phyloP scores from a whole-genome alignment of 2,888 invertebrate species.

The Congeria kusceri region DNA sequence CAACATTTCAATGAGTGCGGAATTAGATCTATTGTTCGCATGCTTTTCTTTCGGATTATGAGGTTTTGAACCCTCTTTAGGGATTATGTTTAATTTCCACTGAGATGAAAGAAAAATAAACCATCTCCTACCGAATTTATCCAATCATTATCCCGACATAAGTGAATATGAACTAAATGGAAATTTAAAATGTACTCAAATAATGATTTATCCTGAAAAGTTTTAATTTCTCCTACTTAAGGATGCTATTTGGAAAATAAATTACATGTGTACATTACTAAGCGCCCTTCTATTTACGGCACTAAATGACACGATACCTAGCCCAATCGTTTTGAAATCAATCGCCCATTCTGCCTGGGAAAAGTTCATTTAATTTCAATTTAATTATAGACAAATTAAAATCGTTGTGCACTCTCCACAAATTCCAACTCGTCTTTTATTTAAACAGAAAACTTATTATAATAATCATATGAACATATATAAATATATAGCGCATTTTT shows the following conservation, averaged over 20 bases:
- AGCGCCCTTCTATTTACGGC: neutral
- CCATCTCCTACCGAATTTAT: constrained; percentile 31
- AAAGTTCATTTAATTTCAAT: too few species aligned
- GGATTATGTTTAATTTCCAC: constrained; percentile 57
- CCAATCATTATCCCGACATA: constrained; percentile 34
- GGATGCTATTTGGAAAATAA: constrained; percentile 35
- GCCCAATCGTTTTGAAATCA: too few species aligned
- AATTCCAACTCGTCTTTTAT: too few species aligned
- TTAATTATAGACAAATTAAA: too few species aligned
- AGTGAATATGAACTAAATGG: constrained; percentile 46
- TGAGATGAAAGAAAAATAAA: constrained; percentile 46
- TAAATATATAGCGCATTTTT: too few species aligned
- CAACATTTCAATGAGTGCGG: constrained; percentile 48
- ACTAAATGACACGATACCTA: too few species aligned
- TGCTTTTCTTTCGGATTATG: constrained; percentile 55
- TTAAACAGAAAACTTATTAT: too few species aligned
- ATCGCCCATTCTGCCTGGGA: too few species aligned
- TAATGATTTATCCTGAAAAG: constrained; percentile 45
- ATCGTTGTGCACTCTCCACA: too few species aligned
- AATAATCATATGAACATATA: too few species aligned
- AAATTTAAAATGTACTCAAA: constrained; percentile 50
- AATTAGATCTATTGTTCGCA: constrained; percentile 53
- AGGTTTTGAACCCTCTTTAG: constrained; percentile 41
- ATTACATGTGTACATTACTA: constrained; percentile 47
- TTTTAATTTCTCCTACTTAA: constrained; percentile 32